Base-by-base conservation (phyloP, 2,888 invertebrate species). In the Acanthococcus lagerstroemiae region DNA sequence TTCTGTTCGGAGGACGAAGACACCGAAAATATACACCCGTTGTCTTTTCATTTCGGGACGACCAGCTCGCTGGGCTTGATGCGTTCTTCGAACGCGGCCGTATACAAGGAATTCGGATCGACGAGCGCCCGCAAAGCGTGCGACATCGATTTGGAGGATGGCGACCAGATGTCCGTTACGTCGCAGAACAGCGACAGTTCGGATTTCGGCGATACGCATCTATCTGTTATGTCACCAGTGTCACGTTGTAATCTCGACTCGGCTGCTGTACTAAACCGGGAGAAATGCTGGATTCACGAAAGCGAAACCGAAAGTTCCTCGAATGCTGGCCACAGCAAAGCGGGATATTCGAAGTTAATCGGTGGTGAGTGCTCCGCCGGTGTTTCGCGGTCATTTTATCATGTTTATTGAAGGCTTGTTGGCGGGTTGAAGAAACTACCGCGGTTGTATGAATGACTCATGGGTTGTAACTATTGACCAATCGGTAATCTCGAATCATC, bases 1-100 rank as follows among this genome's bases (percentile, higher is more conserved):
- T 92, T 93, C 74, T 72, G 72, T 67, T 88, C 88, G 0, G 91
- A 90, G 72, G 90, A 90, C 67, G 76, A 78, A 37, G 83, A 83
- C 70, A 80, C 81, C 0, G 83, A 84, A 72, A 84, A 84, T 71
- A 83, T 83, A 67, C 79, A 83, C 72, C 80, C 80, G 12, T 67
- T 65, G 60, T 67, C 67, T 24, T 63, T 63, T 19, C 63, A 63
- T n/a, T 30, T 63, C 24, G 63, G 52, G 21, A 30, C 25, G 2
- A 25, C 52, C 24, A 30, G 27, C 6, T 44, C 63, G 12, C 19
- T 63, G 1, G 63, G 52, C 7, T 12, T 63, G n/a, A 37, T 54
- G 17, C 63, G 63, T 37, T 54, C 63, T 12, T 4, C 52, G 24
- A 52, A 22, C 24, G 52, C 50, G 6, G 25, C 58, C 2, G 19